Evolutionary conservation across 2,888 invertebrate genomes (phyloP).

Genomic region (Lobophora halterata): DNA sequence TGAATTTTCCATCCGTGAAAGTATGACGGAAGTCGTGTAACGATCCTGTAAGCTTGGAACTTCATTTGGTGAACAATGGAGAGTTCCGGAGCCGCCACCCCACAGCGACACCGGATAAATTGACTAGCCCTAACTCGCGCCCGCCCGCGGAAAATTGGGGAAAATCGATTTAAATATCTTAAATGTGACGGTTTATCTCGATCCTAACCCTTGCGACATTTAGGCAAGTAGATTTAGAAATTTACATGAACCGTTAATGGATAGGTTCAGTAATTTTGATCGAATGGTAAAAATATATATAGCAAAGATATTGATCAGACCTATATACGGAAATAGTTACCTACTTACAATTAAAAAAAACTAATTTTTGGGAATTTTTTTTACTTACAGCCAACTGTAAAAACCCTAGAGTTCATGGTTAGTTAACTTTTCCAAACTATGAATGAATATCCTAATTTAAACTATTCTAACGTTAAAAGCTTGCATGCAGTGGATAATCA

Average conservation of each 20-base stretch:
- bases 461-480: constrained; percentile 27
- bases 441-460: too few relatives aligned
- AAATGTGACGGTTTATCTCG: constrained; percentile 76
- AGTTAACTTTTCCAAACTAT: too few relatives aligned
- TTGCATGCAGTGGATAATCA: constrained; percentile 38
- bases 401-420: too few relatives aligned
- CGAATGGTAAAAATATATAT: too few relatives aligned
- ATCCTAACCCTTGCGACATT: constrained; percentile 40
- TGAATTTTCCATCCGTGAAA: constrained; percentile 44
- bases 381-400: neutral
- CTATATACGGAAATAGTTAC: too few relatives aligned
- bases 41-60: constrained; percentile 61
- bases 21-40: constrained; percentile 63
- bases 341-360: constrained; percentile 1
- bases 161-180: constrained; percentile 80
- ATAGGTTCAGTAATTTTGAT: too few relatives aligned
- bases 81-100: constrained; percentile 57
- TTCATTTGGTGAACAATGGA: constrained; percentile 78
- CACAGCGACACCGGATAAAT: constrained; percentile 73
- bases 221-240: constrained; percentile 7
- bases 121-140: constrained; percentile 70
- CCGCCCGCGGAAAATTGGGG: constrained; percentile 76
- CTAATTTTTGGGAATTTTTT: neutral
- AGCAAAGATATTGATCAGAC: too few relatives aligned
- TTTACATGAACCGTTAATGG: too few relatives aligned